Conservation (phyloP, 2,797 vertebrate genomes). For the Lepidocolaptes lacrymiger region DNA sequence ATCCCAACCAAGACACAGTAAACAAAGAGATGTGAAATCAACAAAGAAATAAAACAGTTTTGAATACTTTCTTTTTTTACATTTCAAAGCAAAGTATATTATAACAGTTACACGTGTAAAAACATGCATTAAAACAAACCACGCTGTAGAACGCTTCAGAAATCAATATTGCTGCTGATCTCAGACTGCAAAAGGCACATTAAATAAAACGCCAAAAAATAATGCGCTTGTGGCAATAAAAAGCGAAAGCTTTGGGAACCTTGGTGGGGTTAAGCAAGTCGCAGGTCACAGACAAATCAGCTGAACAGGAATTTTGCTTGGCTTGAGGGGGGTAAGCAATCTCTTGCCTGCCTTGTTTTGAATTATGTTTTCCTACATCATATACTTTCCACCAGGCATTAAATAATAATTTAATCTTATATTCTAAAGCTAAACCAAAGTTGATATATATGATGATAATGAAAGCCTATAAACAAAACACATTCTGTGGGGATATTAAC, state of each 20-base stretch:
- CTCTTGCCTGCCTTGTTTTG: not conserved
- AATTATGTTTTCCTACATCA: not conserved
- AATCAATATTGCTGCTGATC: not conserved
- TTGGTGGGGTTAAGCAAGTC: not conserved
- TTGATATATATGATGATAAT: not conserved
- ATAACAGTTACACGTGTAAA: not conserved
- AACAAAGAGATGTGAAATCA: constrained; percentile 81
- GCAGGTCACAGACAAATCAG: not conserved
- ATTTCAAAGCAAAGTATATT: constrained; percentile 13
- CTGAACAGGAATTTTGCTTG: not conserved
- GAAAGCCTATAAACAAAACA: not conserved
- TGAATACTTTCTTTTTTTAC: not conserved
- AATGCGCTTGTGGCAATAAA: not conserved
- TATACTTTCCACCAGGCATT: not conserved
- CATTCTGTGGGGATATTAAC: not conserved
- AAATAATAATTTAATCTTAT: not conserved
- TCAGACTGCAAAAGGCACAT: not conserved
- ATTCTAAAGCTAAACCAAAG: not conserved
- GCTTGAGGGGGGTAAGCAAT: not conserved
- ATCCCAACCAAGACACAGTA: constrained; percentile 81
- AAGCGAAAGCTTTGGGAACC: constrained; percentile 18
- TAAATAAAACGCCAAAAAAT: not conserved
- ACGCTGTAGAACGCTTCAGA: not conserved
- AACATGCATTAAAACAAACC: constrained; percentile 20
- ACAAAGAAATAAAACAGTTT: constrained; percentile 61